These are phyloP conservation scores for Trematomus loennbergii DNA, from an alignment of 2,113 vertebrate species.

Conservation along the genomic window DNA sequence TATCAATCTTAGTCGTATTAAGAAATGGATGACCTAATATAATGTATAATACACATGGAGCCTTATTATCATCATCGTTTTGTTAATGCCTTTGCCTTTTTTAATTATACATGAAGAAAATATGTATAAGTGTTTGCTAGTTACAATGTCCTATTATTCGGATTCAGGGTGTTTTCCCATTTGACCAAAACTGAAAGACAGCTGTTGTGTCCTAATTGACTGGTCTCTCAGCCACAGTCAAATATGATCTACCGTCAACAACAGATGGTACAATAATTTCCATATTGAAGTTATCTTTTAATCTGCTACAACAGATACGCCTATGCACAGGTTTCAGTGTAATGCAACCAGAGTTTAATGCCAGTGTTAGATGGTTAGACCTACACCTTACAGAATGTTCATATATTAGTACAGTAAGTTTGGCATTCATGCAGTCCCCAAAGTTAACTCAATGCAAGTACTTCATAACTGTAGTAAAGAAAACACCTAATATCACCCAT, in stretches of 20 bases:
- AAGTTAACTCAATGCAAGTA: constrained; percentile 6
- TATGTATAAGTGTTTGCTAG: not conserved
- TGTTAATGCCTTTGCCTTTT: not conserved
- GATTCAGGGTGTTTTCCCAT: constrained; percentile 7
- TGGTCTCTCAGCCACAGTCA: constrained; percentile 45
- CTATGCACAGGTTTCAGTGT: not conserved
- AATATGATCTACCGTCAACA: constrained; percentile 44
- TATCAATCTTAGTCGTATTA: not conserved
- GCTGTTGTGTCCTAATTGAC: constrained; percentile 37
- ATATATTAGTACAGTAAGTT: constrained; percentile 12
- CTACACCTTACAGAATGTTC: not conserved
- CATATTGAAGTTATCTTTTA: not conserved
- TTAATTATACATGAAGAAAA: not conserved
- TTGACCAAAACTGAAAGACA: constrained; percentile 65
- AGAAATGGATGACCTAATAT: not conserved
- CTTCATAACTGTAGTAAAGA: not conserved
- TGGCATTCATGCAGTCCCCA: constrained; percentile 2
- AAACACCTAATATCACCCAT: not conserved
- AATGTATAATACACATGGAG: not conserved
- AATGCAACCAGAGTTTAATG: not conserved
- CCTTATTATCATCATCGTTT: not conserved
- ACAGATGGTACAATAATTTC: constrained; percentile 55
- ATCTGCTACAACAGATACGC: not conserved
- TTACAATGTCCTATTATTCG: not conserved
- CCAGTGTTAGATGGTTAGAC: constrained; percentile 3